Percentiles rank a stretch among this genome's conserved stretches.
Conservation (phyloP, 53 echinoderm and acorn worm genomes). For the Paracentrotus lividus region DNA sequence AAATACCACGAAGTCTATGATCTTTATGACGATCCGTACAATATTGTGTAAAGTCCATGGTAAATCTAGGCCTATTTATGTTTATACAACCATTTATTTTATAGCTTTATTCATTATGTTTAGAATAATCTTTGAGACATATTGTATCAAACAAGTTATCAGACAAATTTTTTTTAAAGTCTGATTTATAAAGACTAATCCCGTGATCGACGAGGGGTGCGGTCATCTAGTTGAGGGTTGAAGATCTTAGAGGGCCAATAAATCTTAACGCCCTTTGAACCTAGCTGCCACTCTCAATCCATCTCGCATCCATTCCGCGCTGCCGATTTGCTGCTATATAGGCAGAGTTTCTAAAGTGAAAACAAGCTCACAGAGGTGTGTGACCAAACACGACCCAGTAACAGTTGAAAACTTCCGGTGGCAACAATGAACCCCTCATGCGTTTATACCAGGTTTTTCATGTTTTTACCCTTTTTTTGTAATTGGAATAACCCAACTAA, state of each 20-base stretch:
- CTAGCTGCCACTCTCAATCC: slow-evolving; percentile 57
- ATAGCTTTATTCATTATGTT: no score
- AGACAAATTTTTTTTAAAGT: background rate
- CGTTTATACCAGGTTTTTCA: background rate
- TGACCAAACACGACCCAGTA: slow-evolving; percentile 52
- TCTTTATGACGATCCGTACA: no score
- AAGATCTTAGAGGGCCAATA: slow-evolving; percentile 54
- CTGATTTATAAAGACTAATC: slow-evolving; percentile 30
- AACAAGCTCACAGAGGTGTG: slow-evolving; percentile 49
- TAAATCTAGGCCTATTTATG: no score
- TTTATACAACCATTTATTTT: no score
- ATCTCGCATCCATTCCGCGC: slow-evolving; percentile 40
- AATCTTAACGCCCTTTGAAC: slow-evolving; percentile 50
- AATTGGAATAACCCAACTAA: background rate
- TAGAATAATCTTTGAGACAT: no score
- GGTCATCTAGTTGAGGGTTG: slow-evolving; percentile 41
- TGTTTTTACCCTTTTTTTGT: background rate
- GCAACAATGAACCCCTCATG: background rate
- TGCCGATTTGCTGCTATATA: slow-evolving; percentile 53
- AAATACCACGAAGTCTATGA: no score
- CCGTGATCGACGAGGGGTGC: slow-evolving; percentile 8
- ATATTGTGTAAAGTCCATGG: no score
- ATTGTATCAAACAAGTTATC: no score
- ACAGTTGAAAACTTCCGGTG: slow-evolving; percentile 50
- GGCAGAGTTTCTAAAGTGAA: slow-evolving; percentile 33